These are phyloP conservation scores for Mesitornis unicolor DNA, from an alignment of 2,113 vertebrate genomes.

Conservation along the genomic window DNA sequence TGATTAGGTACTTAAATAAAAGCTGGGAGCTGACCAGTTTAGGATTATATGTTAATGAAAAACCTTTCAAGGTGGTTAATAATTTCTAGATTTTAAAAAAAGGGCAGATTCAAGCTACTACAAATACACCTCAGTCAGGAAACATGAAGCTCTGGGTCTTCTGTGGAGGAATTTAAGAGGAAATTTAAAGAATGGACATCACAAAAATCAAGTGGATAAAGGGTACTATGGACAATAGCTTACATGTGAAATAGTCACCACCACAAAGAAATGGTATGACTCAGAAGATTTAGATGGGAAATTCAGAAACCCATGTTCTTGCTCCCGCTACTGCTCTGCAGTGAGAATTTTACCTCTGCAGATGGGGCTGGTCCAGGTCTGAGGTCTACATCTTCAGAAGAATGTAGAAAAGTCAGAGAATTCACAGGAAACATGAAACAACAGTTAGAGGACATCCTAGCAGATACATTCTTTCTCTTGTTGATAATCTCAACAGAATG, in stretches of 20 bases:
- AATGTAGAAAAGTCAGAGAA: not conserved
- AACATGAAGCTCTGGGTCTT: not conserved
- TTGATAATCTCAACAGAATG: not conserved
- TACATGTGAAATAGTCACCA: not conserved
- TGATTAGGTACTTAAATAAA: not conserved
- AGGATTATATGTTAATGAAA: not conserved
- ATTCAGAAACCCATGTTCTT: not conserved
- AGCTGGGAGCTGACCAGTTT: not conserved
- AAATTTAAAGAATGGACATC: not conserved
- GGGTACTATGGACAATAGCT: accelerated
- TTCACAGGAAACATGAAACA: not conserved
- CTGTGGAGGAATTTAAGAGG: not conserved
- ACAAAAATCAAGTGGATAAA: not conserved
- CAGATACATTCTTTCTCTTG: not conserved
- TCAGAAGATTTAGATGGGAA: not conserved
- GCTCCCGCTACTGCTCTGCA: not conserved
- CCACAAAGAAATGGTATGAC: accelerated
- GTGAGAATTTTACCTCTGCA: not conserved
- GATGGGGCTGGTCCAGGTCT: not conserved
- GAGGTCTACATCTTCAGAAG: not conserved
- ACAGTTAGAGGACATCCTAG: not conserved
- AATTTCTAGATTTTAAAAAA: not conserved
- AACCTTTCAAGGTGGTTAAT: not conserved
- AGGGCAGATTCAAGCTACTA: not conserved
- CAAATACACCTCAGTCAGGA: not conserved